Evolutionary conservation across 2,797 vertebrate genomes (phyloP).

Genomic region (Masticophis lateralis): DNA sequence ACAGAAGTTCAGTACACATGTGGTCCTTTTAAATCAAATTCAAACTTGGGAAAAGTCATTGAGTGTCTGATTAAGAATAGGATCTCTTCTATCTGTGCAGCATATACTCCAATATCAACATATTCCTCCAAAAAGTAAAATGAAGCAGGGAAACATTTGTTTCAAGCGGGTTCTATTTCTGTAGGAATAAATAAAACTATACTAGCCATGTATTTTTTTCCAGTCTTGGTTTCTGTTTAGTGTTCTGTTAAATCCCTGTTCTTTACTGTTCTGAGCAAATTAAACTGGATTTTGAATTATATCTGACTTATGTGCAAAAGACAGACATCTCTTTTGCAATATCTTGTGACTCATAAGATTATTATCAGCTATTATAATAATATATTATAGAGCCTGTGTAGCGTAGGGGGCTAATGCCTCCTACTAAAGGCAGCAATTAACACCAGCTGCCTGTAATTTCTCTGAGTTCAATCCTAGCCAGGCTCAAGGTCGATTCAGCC

Average conservation of each 20-base stretch:
- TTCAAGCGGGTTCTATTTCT: background rate
- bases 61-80: background rate
- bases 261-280: background rate
- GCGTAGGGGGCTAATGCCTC: no score
- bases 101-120: background rate
- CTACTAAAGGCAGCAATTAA: no score
- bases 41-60: background rate
- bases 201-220: background rate
- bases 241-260: background rate
- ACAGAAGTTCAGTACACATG: background rate
- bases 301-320: background rate
- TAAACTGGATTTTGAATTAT: background rate
- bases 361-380: background rate
- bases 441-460: no score
- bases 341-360: background rate
- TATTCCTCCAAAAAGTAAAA: background rate
- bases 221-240: background rate
- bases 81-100: background rate
- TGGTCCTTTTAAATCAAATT: background rate
- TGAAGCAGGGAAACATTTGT: background rate
- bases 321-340: background rate
- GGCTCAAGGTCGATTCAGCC: no score
- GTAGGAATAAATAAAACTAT: background rate
- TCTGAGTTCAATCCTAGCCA: no score
- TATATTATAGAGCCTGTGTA: no score